Percentiles rank a stretch among this genome's conserved stretches.
Evolutionary conservation across 2,888 invertebrate species (phyloP).

Genomic region (Antitype chi): DNA sequence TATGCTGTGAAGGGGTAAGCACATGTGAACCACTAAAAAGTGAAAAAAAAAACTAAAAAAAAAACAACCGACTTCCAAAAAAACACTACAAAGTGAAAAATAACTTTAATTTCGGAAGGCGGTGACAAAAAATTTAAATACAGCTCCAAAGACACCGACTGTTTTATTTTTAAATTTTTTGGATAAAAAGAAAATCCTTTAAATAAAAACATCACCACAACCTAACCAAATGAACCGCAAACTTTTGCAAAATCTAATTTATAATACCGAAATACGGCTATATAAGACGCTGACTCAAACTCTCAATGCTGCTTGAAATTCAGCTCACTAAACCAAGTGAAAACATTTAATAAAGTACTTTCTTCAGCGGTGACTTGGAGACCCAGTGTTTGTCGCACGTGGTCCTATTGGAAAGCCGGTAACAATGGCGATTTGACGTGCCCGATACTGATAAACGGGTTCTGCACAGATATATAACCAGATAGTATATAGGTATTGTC

Average conservation of each 20-base stretch:
- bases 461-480: conserved; percentile 19
- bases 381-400: conserved; percentile 39
- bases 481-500: conserved; percentile 18
- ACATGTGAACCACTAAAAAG: too few species aligned
- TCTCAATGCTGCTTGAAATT: conserved; percentile 42
- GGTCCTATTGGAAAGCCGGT: conserved; percentile 51
- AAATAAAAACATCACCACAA: background rate
- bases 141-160: too few species aligned
- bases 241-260: background rate
- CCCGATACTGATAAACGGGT: conserved; percentile 56
- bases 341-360: conserved; percentile 47
- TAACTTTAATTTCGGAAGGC: too few species aligned
- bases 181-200: background rate
- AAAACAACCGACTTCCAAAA: too few species aligned
- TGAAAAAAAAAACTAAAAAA: too few species aligned
- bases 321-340: conserved; percentile 31
- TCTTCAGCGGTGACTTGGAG: conserved; percentile 42
- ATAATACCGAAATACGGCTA: background rate
- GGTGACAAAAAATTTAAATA: too few species aligned
- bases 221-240: background rate
- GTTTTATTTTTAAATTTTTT: too few species aligned
- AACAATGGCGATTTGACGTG: conserved; percentile 59
- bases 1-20: too few species aligned
- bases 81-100: too few species aligned
- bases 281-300: background rate